Conservation (phyloP, 2,113 vertebrate genomes). For the Dicerorhinus sumatrensis region DNA sequence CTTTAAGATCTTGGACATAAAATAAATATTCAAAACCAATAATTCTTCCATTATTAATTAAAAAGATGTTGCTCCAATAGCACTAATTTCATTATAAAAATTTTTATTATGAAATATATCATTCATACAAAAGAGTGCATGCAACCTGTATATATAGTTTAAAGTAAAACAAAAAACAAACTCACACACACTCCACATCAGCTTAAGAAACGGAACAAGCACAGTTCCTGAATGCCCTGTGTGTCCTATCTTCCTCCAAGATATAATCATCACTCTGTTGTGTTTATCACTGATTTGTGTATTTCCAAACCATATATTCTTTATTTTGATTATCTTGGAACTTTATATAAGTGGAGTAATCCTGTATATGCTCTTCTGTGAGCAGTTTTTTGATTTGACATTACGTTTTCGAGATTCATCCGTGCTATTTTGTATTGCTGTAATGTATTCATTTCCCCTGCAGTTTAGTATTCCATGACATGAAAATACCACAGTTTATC, state of each 20-base stretch:
- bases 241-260: background rate
- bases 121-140: background rate
- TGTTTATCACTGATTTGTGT: background rate
- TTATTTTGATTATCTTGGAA: background rate
- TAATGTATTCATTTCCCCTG: background rate
- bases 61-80: background rate
- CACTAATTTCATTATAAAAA: background rate
- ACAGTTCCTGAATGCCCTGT: background rate
- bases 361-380: background rate
- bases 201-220: background rate
- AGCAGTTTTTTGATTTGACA: background rate
- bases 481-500: background rate
- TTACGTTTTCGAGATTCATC: background rate
- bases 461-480: background rate
- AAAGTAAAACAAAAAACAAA: background rate
- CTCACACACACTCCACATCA: background rate
- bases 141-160: background rate
- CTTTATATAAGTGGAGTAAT: background rate
- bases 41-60: background rate
- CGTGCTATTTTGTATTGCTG: background rate
- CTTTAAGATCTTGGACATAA: background rate
- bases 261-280: background rate
- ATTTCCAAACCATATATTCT: background rate
- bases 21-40: background rate
- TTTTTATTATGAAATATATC: background rate